These are phyloP conservation scores for Bovichtus variegatus DNA, from an alignment of 2,797 vertebrate genomes.

Conservation along the genomic window DNA sequence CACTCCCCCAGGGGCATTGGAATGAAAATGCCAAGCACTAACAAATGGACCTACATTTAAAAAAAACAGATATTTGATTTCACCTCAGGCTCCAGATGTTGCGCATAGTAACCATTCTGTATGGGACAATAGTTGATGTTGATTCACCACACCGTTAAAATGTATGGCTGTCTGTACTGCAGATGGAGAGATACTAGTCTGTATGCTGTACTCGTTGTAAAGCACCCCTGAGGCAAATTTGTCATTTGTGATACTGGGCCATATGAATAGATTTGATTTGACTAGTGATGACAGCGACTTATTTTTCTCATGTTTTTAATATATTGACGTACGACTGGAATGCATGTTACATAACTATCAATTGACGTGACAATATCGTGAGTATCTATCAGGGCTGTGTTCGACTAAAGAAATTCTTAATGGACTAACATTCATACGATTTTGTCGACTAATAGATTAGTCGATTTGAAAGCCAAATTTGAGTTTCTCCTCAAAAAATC, in stretches of 20 bases:
- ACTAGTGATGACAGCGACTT: neutral
- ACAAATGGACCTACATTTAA: conserved; percentile 22
- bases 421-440: too few relatives aligned
- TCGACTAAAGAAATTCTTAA: too few relatives aligned
- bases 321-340: neutral
- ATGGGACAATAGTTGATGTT: neutral
- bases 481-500: too few relatives aligned
- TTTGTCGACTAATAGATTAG: too few relatives aligned
- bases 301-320: neutral
- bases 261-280: too few relatives aligned
- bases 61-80: conserved; percentile 21
- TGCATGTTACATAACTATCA: neutral
- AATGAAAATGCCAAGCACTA: conserved; percentile 21
- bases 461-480: too few relatives aligned
- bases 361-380: neutral
- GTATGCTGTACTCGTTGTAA: too few relatives aligned
- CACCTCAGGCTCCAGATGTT: conserved; percentile 14
- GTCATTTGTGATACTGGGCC: too few relatives aligned
- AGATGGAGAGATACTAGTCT: neutral
- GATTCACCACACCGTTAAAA: neutral
- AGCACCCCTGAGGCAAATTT: too few relatives aligned
- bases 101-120: neutral
- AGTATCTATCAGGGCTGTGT: neutral
- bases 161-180: neutral
- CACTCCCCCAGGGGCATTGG: conserved; percentile 2